A percentile compares a stretch with the other conserved stretches of the same genome.
Conservation (phyloP, 2,888 invertebrate species). For the Carterocephalus palaemon region DNA sequence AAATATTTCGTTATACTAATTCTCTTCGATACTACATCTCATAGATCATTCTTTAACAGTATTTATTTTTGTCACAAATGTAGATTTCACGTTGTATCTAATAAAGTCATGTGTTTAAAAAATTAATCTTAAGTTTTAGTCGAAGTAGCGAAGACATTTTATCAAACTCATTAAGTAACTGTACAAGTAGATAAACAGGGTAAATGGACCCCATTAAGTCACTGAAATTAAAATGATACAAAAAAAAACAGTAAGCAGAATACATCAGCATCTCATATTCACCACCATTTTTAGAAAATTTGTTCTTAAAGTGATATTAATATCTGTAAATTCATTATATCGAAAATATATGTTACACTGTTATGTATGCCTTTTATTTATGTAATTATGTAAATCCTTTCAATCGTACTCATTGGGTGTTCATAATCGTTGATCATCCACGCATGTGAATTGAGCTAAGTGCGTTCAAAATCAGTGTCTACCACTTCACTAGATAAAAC, state of each 20-base stretch:
- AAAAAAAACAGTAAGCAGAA: slow-evolving; percentile 29
- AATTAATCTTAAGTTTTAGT: slow-evolving; percentile 33
- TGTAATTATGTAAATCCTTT: slow-evolving; percentile 39
- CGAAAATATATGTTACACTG: slow-evolving; percentile 75
- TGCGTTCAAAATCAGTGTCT: slow-evolving; percentile 35
- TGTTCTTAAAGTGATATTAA: slow-evolving; percentile 67
- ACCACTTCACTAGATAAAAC: slow-evolving; percentile 34
- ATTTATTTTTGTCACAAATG: slow-evolving; percentile 14
- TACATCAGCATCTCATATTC: slow-evolving; percentile 36
- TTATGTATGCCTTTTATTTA: slow-evolving; percentile 74
- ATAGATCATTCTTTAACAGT: slow-evolving; percentile 26
- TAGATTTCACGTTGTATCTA: slow-evolving; percentile 24
- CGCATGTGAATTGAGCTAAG: slow-evolving; percentile 15
- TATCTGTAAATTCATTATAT: slow-evolving; percentile 72
- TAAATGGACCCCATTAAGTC: slow-evolving; percentile 26
- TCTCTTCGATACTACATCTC: slow-evolving; percentile 21
- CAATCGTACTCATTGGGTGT: slow-evolving; percentile 23
- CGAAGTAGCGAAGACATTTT: slow-evolving; percentile 15
- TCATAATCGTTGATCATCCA: slow-evolving; percentile 4
- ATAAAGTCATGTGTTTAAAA: slow-evolving; percentile 31
- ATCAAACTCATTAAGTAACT: slow-evolving; percentile 28
- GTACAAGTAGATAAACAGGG: slow-evolving; percentile 40
- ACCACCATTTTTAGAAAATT: slow-evolving; percentile 50
- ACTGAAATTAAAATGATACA: slow-evolving; percentile 32
- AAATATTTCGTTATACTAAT: slow-evolving; percentile 18